A percentile compares a stretch with the other conserved stretches of the same genome.
These are phyloP conservation scores for Dermatemys mawii DNA, from an alignment of 2,113 vertebrate genomes.

Conservation along the genomic window DNA sequence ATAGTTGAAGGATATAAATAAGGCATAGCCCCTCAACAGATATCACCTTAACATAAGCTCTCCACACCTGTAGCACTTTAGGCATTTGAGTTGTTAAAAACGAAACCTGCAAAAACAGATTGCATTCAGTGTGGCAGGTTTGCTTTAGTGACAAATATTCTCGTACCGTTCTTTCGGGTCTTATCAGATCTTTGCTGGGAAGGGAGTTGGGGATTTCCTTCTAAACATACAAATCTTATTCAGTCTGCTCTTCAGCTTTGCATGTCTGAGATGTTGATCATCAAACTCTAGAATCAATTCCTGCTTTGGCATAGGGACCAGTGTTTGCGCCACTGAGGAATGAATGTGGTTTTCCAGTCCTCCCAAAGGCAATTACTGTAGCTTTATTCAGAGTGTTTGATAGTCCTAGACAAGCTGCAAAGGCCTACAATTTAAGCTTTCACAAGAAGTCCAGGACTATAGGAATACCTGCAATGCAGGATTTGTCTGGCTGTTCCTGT, in stretches of 20 bases:
- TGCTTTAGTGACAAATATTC: rapidly evolving
- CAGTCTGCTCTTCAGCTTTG: neutral
- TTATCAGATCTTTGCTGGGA: rapidly evolving
- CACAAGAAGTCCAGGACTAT: neutral
- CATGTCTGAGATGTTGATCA: neutral
- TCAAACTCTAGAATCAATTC: rapidly evolving
- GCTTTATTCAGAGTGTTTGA: neutral
- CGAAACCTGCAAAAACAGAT: rapidly evolving
- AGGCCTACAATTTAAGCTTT: neutral
- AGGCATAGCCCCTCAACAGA: neutral
- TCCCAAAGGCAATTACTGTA: rapidly evolving
- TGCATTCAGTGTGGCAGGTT: rapidly evolving
- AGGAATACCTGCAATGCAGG: rapidly evolving
- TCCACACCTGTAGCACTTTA: no score
- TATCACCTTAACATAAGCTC: neutral
- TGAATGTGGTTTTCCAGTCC: rapidly evolving
- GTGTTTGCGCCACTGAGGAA: rapidly evolving
- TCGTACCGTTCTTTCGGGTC: rapidly evolving
- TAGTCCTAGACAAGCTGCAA: neutral
- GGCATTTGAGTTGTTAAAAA: rapidly evolving
- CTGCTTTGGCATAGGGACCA: rapidly evolving
- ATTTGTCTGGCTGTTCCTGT: rapidly evolving
- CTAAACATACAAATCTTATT: rapidly evolving
- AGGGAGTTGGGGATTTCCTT: neutral
- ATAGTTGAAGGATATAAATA: neutral